Evolutionary conservation across 2,113 vertebrate genomes (phyloP), one percentile per base, ranked within the genome.

Genomic region (Gambusia affinis): DNA sequence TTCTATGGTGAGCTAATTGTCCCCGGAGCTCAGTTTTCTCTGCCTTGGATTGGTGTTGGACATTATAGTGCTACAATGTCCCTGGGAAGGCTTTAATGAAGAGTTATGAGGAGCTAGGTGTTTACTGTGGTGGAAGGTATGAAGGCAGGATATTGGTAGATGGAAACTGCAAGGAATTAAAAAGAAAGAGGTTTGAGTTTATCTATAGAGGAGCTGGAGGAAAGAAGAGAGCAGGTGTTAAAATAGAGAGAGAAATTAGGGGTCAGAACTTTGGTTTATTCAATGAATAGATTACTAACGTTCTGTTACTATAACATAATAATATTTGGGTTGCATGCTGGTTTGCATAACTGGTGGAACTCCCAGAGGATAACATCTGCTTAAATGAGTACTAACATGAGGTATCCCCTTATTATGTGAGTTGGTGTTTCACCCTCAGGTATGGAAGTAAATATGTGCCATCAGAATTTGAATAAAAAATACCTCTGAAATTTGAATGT

Each of bases 1-100:
- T 91, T 93, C 90, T 83, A 85, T 83, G 83, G 88, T 86, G 84
- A 92, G 92, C 89, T 93, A 94, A 93, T 93, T 92, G 89, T 94
- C 89, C 91, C 86, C 76, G 63, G 81, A 89, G 88, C 74, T 89
- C 80, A 67, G 80, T 83, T 83, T 68, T 76, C 74, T 84, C 37
- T 42, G 39, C 76, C 76, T 76, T 60, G 67, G 79, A 76, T 88
- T 90, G 85, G 85, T 85, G 84, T 91, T 44, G 78, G 87, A 88
- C 85, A 75, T 88, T 77, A 86, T 79, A 83, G 51, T 72, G 85
- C 82, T 92, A 85, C 88, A 86, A 44, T 30, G 70, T 91, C 81
- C 81, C 85, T 63, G 83, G 81, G 81, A 89, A 89, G 84, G 83
- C 76, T 87, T 85, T 93, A 92, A 92, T 92, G 90, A 93, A 93